Evolutionary conservation across 2,888 invertebrate genomes (phyloP).

Genomic region (Graphium colonna): DNA sequence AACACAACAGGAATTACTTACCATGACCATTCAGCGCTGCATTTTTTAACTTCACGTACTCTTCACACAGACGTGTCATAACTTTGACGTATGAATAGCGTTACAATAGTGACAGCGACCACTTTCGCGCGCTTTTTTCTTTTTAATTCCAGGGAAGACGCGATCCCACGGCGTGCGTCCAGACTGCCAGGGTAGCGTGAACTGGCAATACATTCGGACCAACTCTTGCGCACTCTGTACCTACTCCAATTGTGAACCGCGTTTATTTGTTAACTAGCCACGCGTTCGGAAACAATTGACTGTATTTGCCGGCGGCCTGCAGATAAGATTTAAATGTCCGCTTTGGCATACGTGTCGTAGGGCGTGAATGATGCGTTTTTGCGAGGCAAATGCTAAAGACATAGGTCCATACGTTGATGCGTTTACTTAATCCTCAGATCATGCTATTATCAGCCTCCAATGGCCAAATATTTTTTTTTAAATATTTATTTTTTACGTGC

Average conservation of each 20-base stretch:
- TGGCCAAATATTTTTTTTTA: too few relatives aligned
- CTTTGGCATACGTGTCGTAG: conserved; percentile 34
- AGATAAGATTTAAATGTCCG: conserved; percentile 69
- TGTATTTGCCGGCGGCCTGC: conserved; percentile 58
- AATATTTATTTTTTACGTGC: too few relatives aligned
- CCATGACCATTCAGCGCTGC: conserved; percentile 24
- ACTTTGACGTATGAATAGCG: neutral
- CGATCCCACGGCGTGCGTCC: conserved; percentile 49
- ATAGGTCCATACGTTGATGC: neutral
- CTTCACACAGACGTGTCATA: conserved; percentile 7
- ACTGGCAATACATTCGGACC: conserved; percentile 57
- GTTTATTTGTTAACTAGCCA: conserved; percentile 76
- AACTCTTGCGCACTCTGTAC: conserved; percentile 56
- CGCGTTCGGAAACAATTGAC: conserved; percentile 77
- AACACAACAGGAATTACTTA: conserved; percentile 25
- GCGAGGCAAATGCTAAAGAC: neutral
- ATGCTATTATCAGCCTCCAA: too few relatives aligned
- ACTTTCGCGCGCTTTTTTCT: conserved; percentile 15
- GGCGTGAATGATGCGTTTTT: conserved; percentile 24
- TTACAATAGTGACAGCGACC: conserved; percentile 8
- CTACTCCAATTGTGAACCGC: conserved; percentile 73
- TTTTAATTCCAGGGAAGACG: conserved; percentile 35
- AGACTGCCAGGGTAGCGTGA: conserved; percentile 64
- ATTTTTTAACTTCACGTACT: conserved; percentile 21
- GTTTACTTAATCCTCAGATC: too few relatives aligned